phyloP scores from a whole-genome alignment of 2,888 invertebrate species.

The Oxystoma pomonae region DNA sequence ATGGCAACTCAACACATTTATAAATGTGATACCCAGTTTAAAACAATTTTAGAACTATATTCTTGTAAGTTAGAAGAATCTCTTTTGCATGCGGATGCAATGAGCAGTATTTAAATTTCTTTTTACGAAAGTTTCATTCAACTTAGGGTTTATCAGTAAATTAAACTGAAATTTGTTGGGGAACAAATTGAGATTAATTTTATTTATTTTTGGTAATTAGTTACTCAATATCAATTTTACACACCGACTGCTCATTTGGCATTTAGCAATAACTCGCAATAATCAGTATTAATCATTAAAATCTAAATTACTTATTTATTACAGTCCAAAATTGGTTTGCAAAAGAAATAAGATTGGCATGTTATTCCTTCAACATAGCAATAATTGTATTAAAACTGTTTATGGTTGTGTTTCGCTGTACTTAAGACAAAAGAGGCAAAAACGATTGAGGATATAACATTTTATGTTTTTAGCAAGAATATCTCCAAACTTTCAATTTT shows the following conservation, averaged over 20 bases:
- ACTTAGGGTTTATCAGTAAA: too few relatives aligned
- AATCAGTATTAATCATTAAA: slow-evolving; percentile 47
- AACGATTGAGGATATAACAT: background rate
- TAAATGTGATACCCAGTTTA: background rate
- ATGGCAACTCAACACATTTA: background rate
- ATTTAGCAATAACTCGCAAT: slow-evolving; percentile 55
- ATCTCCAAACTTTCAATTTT: background rate
- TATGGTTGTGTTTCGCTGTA: slow-evolving; percentile 3
- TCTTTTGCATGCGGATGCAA: background rate
- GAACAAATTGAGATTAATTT: too few relatives aligned
- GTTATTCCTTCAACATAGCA: slow-evolving; percentile 10
- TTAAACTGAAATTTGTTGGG: too few relatives aligned
- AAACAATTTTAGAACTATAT: background rate
- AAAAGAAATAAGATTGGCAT: background rate
- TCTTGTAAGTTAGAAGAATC: background rate
- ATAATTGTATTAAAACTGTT: slow-evolving; percentile 5
- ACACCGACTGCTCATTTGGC: slow-evolving; percentile 37
- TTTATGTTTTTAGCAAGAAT: background rate
- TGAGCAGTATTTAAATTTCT: too few relatives aligned
- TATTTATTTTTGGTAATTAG: too few relatives aligned
- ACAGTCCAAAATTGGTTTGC: background rate
- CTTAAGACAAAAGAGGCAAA: slow-evolving; percentile 3
- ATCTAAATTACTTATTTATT: background rate
- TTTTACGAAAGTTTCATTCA: too few relatives aligned
- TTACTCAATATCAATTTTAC: slow-evolving; percentile 19